phyloP scores from a whole-genome alignment of 1,140 invertebrate species.

The Sipha flava region DNA sequence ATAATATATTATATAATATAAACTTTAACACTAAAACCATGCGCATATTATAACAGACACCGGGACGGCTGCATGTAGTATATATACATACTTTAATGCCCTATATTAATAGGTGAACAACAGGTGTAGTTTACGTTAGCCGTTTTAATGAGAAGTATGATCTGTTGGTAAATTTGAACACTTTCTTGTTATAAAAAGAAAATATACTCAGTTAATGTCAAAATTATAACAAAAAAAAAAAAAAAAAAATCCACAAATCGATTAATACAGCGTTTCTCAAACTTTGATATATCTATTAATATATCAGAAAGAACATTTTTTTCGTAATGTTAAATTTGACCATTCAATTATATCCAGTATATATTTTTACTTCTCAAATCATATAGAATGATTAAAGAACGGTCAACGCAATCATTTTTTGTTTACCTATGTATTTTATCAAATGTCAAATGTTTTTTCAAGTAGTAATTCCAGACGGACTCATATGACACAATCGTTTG shows the following conservation, averaged over 20 bases:
- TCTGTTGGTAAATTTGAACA: background rate
- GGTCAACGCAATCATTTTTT: background rate
- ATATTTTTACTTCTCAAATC: background rate
- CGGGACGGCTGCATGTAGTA: background rate
- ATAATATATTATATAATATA: background rate
- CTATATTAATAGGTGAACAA: background rate
- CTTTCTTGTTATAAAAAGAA: background rate
- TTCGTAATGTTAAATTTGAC: background rate
- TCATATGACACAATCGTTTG: slow-evolving; percentile 8
- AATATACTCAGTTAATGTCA: too few species aligned
- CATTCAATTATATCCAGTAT: background rate
- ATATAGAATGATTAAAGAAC: background rate
- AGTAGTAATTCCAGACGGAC: background rate
- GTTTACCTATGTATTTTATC: background rate
- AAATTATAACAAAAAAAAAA: background rate
- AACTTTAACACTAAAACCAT: background rate
- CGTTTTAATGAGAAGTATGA: background rate
- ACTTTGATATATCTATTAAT: too few species aligned
- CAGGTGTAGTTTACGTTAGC: background rate
- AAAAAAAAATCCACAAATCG: too few species aligned
- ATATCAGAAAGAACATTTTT: background rate
- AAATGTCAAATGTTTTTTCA: background rate
- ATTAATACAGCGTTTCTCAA: too few species aligned
- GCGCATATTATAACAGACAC: background rate
- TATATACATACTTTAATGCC: background rate